Base-by-base conservation (phyloP, 2,888 invertebrate genomes). In the Deilephila porcellus region DNA sequence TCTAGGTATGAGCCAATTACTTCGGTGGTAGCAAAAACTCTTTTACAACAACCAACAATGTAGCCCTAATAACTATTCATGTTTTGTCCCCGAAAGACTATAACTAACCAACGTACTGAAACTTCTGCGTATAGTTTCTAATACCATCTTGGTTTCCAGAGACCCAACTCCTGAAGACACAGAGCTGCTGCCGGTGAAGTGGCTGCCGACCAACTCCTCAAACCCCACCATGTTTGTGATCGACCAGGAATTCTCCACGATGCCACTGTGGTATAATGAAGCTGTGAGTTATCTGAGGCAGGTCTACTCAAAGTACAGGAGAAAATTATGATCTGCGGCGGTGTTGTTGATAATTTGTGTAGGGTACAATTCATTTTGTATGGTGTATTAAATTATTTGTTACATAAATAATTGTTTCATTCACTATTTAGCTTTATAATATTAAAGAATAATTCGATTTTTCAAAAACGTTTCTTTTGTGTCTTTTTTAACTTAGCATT, bases 81-180 rank as follows among this genome's bases (percentile, higher is more conserved):
- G 25, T 25, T 25, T 25, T 25, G 25, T 25, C 25, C 25, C 25
- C 25, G 1, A 25, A 25, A 25, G 25, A 25, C 25, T 25, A 25
- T 25, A 25, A 25, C 25, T 25, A 25, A 25, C 25, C 25, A 25
- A 25, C 25, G 25, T 25, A 1, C 1, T 25, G 25, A 25, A 25
- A 25, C 1, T 25, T 25, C 25, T 25, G 25, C 25, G 25, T 25
- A 25, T 25, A 25, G 25, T 25, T 25, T 25, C 1, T 25, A 32
- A 19, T 8, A 11, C 3, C 4, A 8, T 14, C 25, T 25, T 67
- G 20, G 17, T 45, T 87, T 85, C 0, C 86, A 93, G 93, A 3
- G 82, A 93, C 60, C 93, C 93, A 37, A 92, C 92, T 2, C 93
- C 93, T 0, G 78, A 80, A 7, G 72, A 76, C 1, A 81, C 86